Base-by-base conservation (phyloP, 1,140 invertebrate genomes). In the Ceratosolen solmsi region DNA sequence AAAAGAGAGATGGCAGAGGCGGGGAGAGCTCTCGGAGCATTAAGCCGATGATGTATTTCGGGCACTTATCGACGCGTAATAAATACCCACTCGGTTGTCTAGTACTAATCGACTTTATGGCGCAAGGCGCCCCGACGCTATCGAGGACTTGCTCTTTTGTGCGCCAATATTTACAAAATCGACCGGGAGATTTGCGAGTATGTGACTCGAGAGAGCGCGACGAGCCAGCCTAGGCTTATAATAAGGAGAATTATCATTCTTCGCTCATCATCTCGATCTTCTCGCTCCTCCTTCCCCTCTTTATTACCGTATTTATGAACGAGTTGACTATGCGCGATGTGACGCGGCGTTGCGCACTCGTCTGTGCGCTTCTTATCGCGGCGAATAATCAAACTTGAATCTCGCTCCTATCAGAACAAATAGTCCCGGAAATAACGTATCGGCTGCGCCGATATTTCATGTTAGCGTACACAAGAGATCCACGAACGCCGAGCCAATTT, bases 401-500 rank as follows among this genome's bases (percentile, higher is more conserved):
- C 88, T 83, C 82, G 60, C 72, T 88, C 85, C 84, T 91, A 90
- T 91, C 89, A 88, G 86, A 65, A 84, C 83, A 90, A 89, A 90
- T 89, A 90, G 15, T 46, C 22, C 33, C 13, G n/a, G 22, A 65
- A 84, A 82, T 87, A 88, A 89, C 87, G 86, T 81, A 87, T 84
- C 76, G 84, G 70, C 78, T 20, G 38, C 54, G 33, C 85, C 83
- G 84, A 76, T 84, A 88, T 89, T 85, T 86, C 7, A 11, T n/a
- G 4, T 9, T 7, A 36, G 7, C 17, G 20, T 13, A n/a, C 5
- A 9, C 7, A 17, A 46, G 0, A 36, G 33, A 33, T 20, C 30
- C 17, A 63, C 27, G 60, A 33, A 33, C 17, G 7, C 13, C 9
- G 3, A 63, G 25, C 60, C 33, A 33, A 63, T 36, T 36, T 63